These are phyloP conservation scores for Tenebrio molitor DNA, from an alignment of 1,140 invertebrate species.

Conservation along the genomic window DNA sequence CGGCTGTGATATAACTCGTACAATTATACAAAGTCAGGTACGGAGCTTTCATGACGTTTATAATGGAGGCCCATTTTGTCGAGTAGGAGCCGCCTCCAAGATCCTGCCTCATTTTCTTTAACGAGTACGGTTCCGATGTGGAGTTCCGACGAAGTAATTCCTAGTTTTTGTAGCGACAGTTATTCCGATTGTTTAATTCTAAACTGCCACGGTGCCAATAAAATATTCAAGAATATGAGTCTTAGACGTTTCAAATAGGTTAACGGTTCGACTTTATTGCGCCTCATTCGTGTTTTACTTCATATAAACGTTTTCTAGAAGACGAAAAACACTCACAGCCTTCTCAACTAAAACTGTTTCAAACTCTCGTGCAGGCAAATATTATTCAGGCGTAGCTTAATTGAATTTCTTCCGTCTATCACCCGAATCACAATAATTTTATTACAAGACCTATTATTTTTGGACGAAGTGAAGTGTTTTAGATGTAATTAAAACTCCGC, in stretches of 20 bases:
- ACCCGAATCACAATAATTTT: constrained; percentile 4
- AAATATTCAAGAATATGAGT: constrained; percentile 9
- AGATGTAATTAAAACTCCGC: constrained; percentile 24
- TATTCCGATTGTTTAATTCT: constrained; percentile 23
- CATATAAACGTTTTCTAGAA: background rate
- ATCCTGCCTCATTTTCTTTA: constrained; percentile 8
- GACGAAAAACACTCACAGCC: constrained; percentile 3
- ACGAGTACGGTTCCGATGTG: background rate
- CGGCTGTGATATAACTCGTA: constrained; percentile 3
- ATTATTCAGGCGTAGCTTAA: constrained; percentile 16
- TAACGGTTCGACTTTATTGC: constrained; percentile 3
- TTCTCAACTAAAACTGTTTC: background rate
- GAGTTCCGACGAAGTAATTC: background rate
- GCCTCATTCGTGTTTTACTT: background rate
- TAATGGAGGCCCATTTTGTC: constrained; percentile 20
- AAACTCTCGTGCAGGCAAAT: background rate
- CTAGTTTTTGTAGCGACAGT: constrained; percentile 10
- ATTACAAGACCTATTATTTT: constrained; percentile 10
- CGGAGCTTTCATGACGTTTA: constrained; percentile 4
- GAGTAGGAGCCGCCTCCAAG: background rate
- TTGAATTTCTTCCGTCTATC: background rate
- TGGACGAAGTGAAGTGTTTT: background rate
- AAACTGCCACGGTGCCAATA: background rate
- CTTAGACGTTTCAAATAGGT: constrained; percentile 6
- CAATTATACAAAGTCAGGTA: constrained; percentile 26